Percentiles rank a stretch among this genome's conserved stretches.
Conservation (phyloP, 1,140 invertebrate genomes). For the Papilio dardanus region DNA sequence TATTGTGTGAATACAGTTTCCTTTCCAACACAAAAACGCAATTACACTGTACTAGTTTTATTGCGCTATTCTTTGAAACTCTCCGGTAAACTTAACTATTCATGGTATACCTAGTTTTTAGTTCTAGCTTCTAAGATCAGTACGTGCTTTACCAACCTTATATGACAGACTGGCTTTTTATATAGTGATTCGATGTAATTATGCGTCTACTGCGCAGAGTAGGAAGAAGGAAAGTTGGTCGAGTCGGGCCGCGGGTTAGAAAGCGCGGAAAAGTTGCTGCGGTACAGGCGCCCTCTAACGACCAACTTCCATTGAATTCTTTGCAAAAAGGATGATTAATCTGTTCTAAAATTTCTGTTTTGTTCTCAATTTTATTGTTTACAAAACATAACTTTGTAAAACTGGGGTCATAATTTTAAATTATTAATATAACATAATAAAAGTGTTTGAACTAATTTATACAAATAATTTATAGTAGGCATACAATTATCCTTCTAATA, state of each 20-base stretch:
- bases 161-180: background rate
- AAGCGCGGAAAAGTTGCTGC: slow-evolving; percentile 21
- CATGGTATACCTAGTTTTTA: background rate
- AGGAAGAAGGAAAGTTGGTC: slow-evolving; percentile 11
- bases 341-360: slow-evolving; percentile 20
- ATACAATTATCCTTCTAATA: no score
- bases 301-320: slow-evolving; percentile 15
- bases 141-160: background rate
- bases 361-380: slow-evolving; percentile 16
- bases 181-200: background rate
- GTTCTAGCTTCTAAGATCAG: background rate
- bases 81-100: background rate
- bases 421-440: background rate
- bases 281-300: background rate
- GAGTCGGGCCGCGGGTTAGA: background rate
- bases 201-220: background rate
- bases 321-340: slow-evolving; percentile 9
- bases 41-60: background rate
- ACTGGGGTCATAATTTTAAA: background rate
- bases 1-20: background rate
- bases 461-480: background rate
- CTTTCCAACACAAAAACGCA: background rate
- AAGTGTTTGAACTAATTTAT: background rate
- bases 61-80: background rate
- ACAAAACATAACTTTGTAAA: background rate